Conservation (phyloP, 2,113 vertebrate species). For the Centrocercus urophasianus region DNA sequence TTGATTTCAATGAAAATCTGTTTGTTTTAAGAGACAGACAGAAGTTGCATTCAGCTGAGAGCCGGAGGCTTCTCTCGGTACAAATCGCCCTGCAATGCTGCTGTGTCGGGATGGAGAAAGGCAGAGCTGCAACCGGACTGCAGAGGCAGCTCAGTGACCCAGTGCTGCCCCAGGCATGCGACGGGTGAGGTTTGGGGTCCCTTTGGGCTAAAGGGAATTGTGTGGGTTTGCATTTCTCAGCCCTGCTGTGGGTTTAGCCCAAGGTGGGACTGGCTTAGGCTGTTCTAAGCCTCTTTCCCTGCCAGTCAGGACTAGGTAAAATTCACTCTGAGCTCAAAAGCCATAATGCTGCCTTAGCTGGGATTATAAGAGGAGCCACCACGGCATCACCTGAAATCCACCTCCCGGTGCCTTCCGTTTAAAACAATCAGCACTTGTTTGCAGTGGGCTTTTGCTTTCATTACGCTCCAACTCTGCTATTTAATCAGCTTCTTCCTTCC, state of each 20-base stretch:
- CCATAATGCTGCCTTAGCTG: slow-evolving; percentile 32
- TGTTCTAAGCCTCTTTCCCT: slow-evolving; percentile 21
- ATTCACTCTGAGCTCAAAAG: slow-evolving; percentile 57
- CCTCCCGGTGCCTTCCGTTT: slow-evolving; percentile 50
- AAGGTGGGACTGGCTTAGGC: slow-evolving; percentile 2
- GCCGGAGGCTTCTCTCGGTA: neutral
- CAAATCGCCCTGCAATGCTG: no score
- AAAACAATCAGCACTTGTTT: slow-evolving; percentile 80
- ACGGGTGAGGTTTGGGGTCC: neutral
- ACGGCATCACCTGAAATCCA: slow-evolving; percentile 74
- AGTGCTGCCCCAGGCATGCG: neutral
- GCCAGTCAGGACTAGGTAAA: slow-evolving; percentile 52
- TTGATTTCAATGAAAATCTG: slow-evolving; percentile 86
- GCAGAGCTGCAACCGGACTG: no score
- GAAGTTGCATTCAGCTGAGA: slow-evolving; percentile 39
- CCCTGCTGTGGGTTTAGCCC: neutral
- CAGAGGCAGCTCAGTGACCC: no score
- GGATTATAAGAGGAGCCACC: slow-evolving; percentile 71
- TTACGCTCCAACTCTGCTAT: slow-evolving; percentile 81
- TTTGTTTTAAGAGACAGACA: slow-evolving; percentile 76
- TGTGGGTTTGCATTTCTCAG: neutral
- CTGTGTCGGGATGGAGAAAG: no score
- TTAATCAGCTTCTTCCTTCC: slow-evolving; percentile 79
- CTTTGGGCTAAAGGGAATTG: neutral
- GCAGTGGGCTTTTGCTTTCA: slow-evolving; percentile 81